Conservation (phyloP, 2,113 vertebrate species). For the Notiomystis cincta region DNA sequence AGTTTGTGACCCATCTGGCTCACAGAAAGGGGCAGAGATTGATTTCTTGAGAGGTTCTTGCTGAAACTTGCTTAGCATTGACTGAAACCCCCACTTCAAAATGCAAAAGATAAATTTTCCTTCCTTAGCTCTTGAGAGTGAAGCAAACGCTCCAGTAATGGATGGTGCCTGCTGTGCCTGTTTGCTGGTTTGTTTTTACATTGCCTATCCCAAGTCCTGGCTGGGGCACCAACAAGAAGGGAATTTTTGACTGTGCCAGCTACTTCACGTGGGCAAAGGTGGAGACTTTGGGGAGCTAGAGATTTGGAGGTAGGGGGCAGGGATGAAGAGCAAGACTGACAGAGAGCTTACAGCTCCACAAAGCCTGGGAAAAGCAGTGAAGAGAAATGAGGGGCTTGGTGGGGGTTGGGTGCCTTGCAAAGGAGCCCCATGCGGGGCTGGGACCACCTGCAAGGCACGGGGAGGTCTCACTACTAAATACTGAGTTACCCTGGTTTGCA, state of each 20-base stretch:
- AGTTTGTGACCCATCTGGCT: background rate
- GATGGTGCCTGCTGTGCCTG: background rate
- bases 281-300: background rate
- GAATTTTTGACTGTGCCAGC: background rate
- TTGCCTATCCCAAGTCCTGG: background rate
- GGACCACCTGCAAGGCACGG: background rate
- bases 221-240: background rate
- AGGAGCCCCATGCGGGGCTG: background rate
- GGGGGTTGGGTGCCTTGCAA: background rate
- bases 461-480: background rate
- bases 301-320: background rate
- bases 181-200: background rate
- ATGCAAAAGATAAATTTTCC: background rate
- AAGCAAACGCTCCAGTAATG: background rate
- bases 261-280: background rate
- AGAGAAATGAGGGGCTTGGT: background rate
- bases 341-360: background rate
- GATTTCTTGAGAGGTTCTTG: background rate
- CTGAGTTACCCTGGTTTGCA: background rate
- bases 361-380: background rate
- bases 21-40: background rate
- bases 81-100: background rate
- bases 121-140: background rate
- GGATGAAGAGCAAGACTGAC: background rate
- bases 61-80: background rate